phyloP scores from a whole-genome alignment of 2,888 invertebrate species.

The Phragmatobia fuliginosa region DNA sequence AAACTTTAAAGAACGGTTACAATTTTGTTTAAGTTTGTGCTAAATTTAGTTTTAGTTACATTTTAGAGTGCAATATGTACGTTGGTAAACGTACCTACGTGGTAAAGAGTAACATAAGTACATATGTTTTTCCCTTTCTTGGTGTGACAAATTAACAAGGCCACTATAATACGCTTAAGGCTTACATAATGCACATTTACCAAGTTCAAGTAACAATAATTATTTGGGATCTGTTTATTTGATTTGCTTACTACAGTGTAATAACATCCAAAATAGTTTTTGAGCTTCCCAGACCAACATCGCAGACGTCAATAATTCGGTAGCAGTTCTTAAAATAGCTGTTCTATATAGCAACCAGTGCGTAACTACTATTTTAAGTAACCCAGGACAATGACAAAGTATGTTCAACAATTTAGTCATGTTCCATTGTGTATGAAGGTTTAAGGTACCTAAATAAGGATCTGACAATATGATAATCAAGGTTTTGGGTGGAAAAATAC shows the following conservation, averaged over 20 bases:
- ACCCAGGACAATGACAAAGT: neutral
- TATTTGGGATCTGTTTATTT: neutral
- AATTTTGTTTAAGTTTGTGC: neutral
- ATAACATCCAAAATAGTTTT: neutral
- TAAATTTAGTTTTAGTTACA: too few relatives aligned
- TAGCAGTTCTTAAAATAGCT: constrained; percentile 35
- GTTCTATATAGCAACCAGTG: constrained; percentile 41
- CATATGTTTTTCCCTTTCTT: neutral
- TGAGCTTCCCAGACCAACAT: neutral
- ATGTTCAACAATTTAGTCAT: neutral
- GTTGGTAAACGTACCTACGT: neutral
- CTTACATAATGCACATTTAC: neutral
- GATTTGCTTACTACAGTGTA: neutral
- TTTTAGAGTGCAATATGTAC: too few relatives aligned
- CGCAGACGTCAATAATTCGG: constrained; percentile 21
- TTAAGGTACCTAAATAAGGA: neutral
- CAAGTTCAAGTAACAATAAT: neutral
- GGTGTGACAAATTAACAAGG: neutral
- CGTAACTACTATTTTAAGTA: constrained; percentile 41
- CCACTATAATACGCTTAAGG: neutral
- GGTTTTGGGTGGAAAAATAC: too few relatives aligned
- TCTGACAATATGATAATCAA: too few relatives aligned
- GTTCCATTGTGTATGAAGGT: neutral
- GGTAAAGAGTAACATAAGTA: neutral
- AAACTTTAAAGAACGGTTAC: neutral